Percentiles rank a stretch among this genome's conserved stretches.
phyloP scores from a whole-genome alignment of 1,140 invertebrate genomes.

The Globodera ellingtonae region DNA sequence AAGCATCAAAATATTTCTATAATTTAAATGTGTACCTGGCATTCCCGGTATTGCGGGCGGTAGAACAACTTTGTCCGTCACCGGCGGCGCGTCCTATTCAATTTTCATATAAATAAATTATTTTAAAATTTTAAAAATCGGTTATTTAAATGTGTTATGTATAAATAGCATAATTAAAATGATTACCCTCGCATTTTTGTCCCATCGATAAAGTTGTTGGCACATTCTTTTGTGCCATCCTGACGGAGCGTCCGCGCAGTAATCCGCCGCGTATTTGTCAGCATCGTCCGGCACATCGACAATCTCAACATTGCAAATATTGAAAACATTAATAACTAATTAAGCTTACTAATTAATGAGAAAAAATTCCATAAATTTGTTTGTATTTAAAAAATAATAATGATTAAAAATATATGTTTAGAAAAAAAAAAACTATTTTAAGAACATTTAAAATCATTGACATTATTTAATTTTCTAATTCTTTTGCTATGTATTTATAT shows the following conservation, averaged over 20 bases:
- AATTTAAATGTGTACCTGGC: neutral
- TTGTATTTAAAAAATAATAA: no score
- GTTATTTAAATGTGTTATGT: no score
- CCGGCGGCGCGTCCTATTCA: conserved; percentile 34
- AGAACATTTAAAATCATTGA: no score
- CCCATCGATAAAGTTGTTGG: conserved; percentile 56
- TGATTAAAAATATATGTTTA: no score
- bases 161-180: neutral
- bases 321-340: no score
- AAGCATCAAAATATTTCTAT: no score
- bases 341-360: no score
- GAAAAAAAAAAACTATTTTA: no score
- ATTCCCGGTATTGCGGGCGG: conserved; percentile 49
- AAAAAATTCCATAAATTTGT: no score
- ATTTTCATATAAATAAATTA: no score
- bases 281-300: neutral
- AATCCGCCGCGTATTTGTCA: conserved; percentile 28
- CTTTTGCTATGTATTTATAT: no score
- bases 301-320: neutral
- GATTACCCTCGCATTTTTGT: conserved; percentile 53
- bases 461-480: no score
- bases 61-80: conserved; percentile 39
- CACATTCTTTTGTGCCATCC: conserved; percentile 51
- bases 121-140: neutral
- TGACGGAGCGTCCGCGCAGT: conserved; percentile 55